Base-by-base conservation (phyloP, 2,113 vertebrate species). In the Coptodon bakossiorum region DNA sequence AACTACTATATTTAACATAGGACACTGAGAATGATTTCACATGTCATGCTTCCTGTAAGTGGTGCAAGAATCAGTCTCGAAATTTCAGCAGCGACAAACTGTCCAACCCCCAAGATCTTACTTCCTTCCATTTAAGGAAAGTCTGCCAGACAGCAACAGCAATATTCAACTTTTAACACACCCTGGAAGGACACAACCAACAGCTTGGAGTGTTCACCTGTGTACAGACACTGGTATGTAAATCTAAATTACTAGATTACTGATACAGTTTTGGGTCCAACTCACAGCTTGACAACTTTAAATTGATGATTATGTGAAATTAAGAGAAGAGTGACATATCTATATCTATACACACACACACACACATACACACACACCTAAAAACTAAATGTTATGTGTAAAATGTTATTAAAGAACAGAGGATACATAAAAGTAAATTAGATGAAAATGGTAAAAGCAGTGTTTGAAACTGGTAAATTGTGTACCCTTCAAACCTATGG, bases 1-100 rank as follows among this genome's bases (percentile, higher is more conserved):
- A 80, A 83, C 52, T 13, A 10, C 31, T 34, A 81, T 80, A 9
- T 85, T 87, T 86, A 80, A 29, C 29, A 22, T 7, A 31, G 17
- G 53, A 76, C 22, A 53, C 7, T 54, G 13, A 82, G 16, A 85
- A 85, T 10, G 3, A 52, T 86, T 90, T 93, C 81, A 86, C 24
- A 11, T 66, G 45, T 89, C 40, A 86, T 57, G 88, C 86, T 96
- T 96, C 96, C 95, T 96, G 93, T 89, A 56, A 89, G 81, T 89
- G 52, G 91, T 29, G 85, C 29, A 91, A 90, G 52, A 89, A 54
- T 38, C 24, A 63, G 80, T 90, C 88, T 89, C 82, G 80, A 48
- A 66, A 83, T 94, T 91, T 86, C 57, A 29, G 24, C 59, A 81
- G 38, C 1, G 7, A 27, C 7, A 71, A 71, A 43, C n/a, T 43